Base-by-base conservation (phyloP, 2,113 vertebrate genomes). In the Otocyon megalotis region DNA sequence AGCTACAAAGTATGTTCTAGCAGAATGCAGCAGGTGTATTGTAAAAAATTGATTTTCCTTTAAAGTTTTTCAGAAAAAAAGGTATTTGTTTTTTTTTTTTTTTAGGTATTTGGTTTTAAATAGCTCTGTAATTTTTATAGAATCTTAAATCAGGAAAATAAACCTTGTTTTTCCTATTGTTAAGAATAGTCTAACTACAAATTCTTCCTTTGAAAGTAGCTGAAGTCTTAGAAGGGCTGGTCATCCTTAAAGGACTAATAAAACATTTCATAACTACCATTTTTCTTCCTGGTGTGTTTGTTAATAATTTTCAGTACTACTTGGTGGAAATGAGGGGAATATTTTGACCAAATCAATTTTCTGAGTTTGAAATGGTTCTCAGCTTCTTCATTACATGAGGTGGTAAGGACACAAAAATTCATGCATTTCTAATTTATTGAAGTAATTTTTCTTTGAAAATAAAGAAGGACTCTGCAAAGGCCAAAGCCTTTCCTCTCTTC, bases 91-190 rank as follows among this genome's bases (percentile, higher is more conserved):
- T 96, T 94, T 79, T n/a, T n/a, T n/a, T n/a, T n/a, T n/a, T n/a
- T n/a, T n/a, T n/a, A 24, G 16, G 54, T 90, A 93, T 89, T 90
- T 95, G 67, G 88, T 32, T 96, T 94, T 79, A 95, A 96, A 88
- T 53, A 79, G 28, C 56, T 93, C n/a, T 96, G 16, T 74, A 95
- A 82, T 91, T 54, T 79, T 82, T 84, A 88, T 0, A 48, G 92
- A 97, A 94, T 87, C 62, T 95, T 77, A 95, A 89, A 74, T 24
- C 15, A 37, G 43, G 15, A 79, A 84, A 94, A 9, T 37, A 88
- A 91, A 60, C 3, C 48, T 62, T 69, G 17, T 28, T 88, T 88
- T 93, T 62, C 85, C 30, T 84, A 58, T 74, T 90, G 62, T 54
- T 72, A 82, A 96, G 43, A 92, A 85, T 4, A 85, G 5, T 81